Evolutionary conservation across 2,888 invertebrate species (phyloP).

Genomic region (Melanostoma mellinum): DNA sequence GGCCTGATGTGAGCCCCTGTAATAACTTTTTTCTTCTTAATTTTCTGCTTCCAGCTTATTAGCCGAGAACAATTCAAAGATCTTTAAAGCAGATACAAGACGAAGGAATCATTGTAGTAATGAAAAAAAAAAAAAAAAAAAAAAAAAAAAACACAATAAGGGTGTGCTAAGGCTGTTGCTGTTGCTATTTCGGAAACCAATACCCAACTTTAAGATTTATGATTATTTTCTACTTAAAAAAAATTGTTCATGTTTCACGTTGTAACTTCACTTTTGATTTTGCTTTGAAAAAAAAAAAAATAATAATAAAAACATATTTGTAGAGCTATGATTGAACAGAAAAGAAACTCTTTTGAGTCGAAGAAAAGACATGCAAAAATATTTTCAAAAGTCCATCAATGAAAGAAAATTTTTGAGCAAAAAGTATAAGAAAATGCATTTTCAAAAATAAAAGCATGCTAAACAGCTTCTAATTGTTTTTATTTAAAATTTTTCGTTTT

Average conservation of each 20-base stretch:
- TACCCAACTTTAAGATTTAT: constrained; percentile 1
- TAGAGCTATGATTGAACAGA: too few relatives aligned
- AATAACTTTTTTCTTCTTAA: neutral
- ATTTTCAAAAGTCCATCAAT: too few relatives aligned
- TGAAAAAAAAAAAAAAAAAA: too few relatives aligned
- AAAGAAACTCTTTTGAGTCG: too few relatives aligned
- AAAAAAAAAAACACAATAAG: constrained; percentile 90
- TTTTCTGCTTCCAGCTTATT: constrained; percentile 86
- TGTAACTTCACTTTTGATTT: constrained; percentile 2
- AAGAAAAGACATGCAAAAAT: too few relatives aligned
- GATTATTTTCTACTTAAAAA: neutral
- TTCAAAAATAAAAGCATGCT: too few relatives aligned
- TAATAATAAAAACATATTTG: too few relatives aligned
- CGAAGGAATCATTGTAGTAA: constrained; percentile 91
- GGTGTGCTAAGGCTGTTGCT: constrained; percentile 82
- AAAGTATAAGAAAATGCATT: too few relatives aligned
- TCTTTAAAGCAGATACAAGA: constrained; percentile 94
- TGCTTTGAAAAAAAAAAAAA: too few relatives aligned
- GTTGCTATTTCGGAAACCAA: neutral
- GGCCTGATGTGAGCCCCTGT: constrained; percentile 1
- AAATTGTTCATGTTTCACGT: constrained; percentile 52
- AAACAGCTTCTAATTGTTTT: too few relatives aligned
- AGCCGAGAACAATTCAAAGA: constrained; percentile 96
- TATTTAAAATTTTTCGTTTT: too few relatives aligned
- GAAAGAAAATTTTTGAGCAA: too few relatives aligned